Conservation (phyloP, 2,113 vertebrate species). For the Pithys albifrons region DNA sequence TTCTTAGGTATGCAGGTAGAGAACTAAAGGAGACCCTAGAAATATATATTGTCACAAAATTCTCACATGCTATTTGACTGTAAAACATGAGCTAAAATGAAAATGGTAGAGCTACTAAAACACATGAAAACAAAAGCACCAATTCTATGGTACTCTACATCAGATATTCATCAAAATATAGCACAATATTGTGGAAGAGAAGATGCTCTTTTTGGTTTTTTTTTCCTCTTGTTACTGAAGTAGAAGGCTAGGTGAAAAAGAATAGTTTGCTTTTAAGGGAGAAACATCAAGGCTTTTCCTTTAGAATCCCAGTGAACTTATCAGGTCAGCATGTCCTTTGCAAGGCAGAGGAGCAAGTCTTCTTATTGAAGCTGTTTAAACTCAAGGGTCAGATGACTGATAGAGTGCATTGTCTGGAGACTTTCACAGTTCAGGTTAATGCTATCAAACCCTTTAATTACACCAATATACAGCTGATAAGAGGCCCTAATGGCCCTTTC, state of each 20-base stretch:
- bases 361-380: constrained; percentile 70
- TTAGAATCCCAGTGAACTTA: neutral
- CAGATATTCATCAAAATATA: neutral
- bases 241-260: neutral
- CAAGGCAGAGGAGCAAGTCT: constrained; percentile 62
- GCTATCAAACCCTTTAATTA: constrained; percentile 92
- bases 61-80: neutral
- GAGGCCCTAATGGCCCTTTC: constrained; percentile 89
- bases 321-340: neutral
- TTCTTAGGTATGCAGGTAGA: neutral
- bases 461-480: constrained; percentile 89
- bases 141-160: neutral
- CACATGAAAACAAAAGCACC: neutral
- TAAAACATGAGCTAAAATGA: neutral
- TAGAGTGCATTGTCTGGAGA: constrained; percentile 84
- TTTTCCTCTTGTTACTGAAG: neutral
- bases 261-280: neutral
- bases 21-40: neutral
- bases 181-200: neutral
- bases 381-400: constrained; percentile 88
- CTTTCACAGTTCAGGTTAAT: constrained; percentile 79
- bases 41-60: neutral
- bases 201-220: neutral
- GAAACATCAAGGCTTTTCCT: neutral
- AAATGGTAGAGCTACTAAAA: neutral